Evolutionary conservation across 2,113 vertebrate genomes (phyloP), one percentile per base, ranked within the genome.

Genomic region (Microtus richardsoni): DNA sequence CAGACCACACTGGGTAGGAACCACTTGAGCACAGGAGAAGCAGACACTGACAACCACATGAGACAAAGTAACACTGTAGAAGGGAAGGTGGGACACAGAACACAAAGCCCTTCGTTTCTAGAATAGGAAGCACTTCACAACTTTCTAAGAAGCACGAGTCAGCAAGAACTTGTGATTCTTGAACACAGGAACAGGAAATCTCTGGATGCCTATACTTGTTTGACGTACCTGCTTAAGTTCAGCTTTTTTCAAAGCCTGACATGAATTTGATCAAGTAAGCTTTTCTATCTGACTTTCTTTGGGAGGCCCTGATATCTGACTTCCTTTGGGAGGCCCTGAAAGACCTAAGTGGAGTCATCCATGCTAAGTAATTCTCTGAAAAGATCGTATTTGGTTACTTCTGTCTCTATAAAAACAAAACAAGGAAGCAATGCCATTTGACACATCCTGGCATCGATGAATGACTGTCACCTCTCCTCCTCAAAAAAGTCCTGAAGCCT

Each of bases 271-370:
- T 41, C 17, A 62, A 54, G 24, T 73, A 93, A 70, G 71, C 47
- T 88, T 94, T 92, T 79, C 86, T 82, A 68, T 54, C 83, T 92
- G 75, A 66, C 70, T 86, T 91, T 52, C 80, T 80, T 85, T 62
- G 66, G 58, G 44, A 58, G 28, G 68, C 44, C 60, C 62, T 83
- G 19, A 89, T 82, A 68, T 54, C 83, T 92, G 74, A 66, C 70
- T 86, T 91, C 60, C 80, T 82, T 85, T 62, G 66, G 58, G 44
- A 64, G 28, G 70, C 44, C 60, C 64, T 83, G 21, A 89, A 58
- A 85, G 47, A 82, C 7, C 36, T 52, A 77, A 64, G 21, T 96
- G 79, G 70, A 90, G 70, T 92, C 49, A 71, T 77, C 75, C 83
- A 80, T 66, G 87, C 52, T 85, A 85, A 84, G 19, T 39, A 84